Evolutionary conservation across 2,888 invertebrate species (phyloP).

Genomic region (Noctua pronuba): DNA sequence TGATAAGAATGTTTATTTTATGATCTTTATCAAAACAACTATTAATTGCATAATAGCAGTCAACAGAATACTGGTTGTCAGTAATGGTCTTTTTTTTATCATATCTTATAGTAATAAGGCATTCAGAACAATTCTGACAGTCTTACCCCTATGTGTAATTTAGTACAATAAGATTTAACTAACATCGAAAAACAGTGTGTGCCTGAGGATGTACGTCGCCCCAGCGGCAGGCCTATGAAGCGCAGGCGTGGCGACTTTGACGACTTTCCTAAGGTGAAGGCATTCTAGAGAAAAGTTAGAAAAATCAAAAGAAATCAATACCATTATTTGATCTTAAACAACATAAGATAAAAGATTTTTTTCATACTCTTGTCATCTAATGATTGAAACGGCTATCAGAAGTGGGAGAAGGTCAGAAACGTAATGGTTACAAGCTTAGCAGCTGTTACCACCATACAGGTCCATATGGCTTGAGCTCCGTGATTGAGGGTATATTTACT

Average conservation of each 20-base stretch:
- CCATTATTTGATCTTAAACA: neutral
- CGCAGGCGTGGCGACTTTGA: conserved; percentile 50
- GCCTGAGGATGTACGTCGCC: conserved; percentile 53
- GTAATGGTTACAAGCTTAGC: conserved; percentile 4
- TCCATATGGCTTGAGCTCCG: neutral
- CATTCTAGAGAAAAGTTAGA: conserved; percentile 44
- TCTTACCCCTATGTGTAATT: conserved; percentile 24
- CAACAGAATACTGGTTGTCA: neutral
- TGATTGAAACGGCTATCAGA: neutral
- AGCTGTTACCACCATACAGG: neutral
- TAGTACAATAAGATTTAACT: conserved; percentile 45
- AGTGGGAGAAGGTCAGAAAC: neutral
- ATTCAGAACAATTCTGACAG: neutral
- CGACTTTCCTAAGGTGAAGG: conserved; percentile 54
- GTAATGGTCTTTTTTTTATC: neutral
- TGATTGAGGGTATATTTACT: no score
- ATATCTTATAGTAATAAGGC: conserved; percentile 4
- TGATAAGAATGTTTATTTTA: conserved; percentile 17
- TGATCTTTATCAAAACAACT: conserved; percentile 5
- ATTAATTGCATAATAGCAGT: conserved; percentile 9
- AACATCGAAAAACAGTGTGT: conserved; percentile 54
- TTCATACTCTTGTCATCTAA: conserved; percentile 1
- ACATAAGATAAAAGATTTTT: neutral
- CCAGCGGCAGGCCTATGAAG: conserved; percentile 51
- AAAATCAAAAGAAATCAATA: neutral